A percentile compares a stretch with the other conserved stretches of the same genome.
Evolutionary conservation across 2,797 vertebrate genomes (phyloP).

Genomic region (Fringilla coelebs): DNA sequence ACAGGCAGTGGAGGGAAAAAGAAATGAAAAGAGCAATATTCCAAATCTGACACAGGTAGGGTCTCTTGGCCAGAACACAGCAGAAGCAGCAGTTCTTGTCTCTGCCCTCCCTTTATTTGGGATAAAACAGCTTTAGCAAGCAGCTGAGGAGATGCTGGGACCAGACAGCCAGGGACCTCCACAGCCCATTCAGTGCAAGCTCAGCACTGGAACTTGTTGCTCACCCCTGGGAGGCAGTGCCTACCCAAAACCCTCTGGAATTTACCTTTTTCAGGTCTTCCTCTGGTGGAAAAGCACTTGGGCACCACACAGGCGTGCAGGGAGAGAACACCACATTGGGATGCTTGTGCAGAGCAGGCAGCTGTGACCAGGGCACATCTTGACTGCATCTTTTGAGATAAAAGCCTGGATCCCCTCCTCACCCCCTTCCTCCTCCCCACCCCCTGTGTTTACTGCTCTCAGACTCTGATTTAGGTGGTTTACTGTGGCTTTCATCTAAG

Average conservation of each 20-base stretch:
- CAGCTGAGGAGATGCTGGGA: neutral
- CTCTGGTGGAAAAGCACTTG: neutral
- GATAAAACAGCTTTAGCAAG: neutral
- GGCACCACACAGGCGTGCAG: neutral
- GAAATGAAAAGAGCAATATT: neutral
- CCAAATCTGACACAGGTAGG: neutral
- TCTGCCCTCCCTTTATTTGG: neutral
- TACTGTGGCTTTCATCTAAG: conserved; percentile 59
- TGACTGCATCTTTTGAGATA: conserved; percentile 38
- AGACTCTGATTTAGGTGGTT: conserved; percentile 48
- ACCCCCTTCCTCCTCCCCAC: neutral
- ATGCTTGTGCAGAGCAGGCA: neutral
- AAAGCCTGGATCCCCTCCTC: conserved; percentile 1
- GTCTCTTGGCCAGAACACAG: fast-evolving
- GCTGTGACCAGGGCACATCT: neutral
- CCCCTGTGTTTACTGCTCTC: conserved; percentile 50
- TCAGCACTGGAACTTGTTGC: neutral
- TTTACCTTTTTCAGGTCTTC: neutral
- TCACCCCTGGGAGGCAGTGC: neutral
- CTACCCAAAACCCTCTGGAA: neutral
- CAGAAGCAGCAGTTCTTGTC: neutral
- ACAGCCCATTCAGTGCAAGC: neutral
- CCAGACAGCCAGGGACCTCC: neutral
- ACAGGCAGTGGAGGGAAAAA: neutral
- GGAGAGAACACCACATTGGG: neutral